phyloP scores from a whole-genome alignment of 2,113 vertebrate species.

The Charadrius vociferus region DNA sequence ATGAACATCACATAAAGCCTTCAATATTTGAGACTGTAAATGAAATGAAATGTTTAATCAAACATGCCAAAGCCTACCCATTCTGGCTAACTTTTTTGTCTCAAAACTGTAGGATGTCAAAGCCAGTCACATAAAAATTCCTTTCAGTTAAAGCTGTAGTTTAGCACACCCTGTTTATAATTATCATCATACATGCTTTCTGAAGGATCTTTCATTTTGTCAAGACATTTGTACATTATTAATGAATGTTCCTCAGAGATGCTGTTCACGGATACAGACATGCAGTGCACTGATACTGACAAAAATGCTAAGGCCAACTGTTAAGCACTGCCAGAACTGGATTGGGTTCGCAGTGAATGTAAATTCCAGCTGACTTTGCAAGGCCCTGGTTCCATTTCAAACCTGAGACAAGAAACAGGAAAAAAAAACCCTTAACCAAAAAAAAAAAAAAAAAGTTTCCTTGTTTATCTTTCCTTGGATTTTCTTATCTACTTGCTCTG shows the following conservation, averaged over 20 bases:
- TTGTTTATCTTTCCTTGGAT: not conserved
- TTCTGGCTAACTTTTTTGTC: not conserved
- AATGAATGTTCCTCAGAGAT: not conserved
- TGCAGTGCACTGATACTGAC: not conserved
- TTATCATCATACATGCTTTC: not conserved
- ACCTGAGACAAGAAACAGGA: not conserved
- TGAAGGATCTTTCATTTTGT: not conserved
- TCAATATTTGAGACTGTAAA: not conserved
- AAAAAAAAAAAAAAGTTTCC: not conserved
- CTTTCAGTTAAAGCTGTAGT: not conserved
- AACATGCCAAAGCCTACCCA: not conserved
- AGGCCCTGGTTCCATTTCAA: not conserved
- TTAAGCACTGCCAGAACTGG: not conserved
- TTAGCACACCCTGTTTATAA: not conserved
- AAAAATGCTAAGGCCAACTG: not conserved
- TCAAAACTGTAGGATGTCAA: not conserved
- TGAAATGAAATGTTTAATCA: not conserved
- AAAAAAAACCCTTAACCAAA: not conserved
- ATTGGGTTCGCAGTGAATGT: not conserved
- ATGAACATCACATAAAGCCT: not conserved
- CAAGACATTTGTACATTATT: not conserved
- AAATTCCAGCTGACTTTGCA: not conserved
- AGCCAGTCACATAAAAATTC: not conserved
- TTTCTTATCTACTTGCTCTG: not conserved
- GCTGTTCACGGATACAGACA: not conserved